Evolutionary conservation across 2,888 invertebrate species (phyloP).

Genomic region (Caenorhabditis doughertyi): DNA sequence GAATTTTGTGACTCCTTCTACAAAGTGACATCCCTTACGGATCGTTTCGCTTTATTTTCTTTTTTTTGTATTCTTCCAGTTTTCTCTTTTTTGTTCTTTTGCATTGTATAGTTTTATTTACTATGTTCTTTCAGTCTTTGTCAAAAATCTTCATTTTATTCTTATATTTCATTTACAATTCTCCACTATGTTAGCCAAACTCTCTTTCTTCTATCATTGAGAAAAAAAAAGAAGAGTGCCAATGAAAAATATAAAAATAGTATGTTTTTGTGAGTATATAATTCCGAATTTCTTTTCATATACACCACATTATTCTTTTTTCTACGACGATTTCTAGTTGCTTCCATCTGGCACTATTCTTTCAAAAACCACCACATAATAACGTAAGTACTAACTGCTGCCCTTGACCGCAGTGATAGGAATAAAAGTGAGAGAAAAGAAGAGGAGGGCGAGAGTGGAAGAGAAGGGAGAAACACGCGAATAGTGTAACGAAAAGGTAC

Average conservation of each 20-base stretch:
- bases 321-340: constrained; percentile 29
- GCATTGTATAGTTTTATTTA: constrained; percentile 43
- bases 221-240: constrained; percentile 19
- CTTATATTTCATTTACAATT: constrained; percentile 45
- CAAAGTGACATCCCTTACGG: constrained; percentile 22
- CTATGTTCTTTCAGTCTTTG: constrained; percentile 45
- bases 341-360: constrained; percentile 38
- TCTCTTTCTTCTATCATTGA: constrained; percentile 34
- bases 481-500: constrained; percentile 16
- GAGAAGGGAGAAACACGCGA: background rate
- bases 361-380: constrained; percentile 31
- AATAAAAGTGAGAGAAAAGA: background rate
- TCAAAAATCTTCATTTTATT: constrained; percentile 23
- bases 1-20: constrained; percentile 8
- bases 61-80: constrained; percentile 3
- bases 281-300: constrained; percentile 38
- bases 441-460: background rate
- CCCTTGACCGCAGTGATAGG: constrained; percentile 10
- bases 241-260: constrained; percentile 38
- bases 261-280: constrained; percentile 58
- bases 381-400: constrained; percentile 42
- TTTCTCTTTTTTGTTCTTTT: constrained; percentile 18
- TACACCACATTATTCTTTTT: constrained; percentile 44
- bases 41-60: constrained; percentile 31
- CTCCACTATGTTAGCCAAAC: constrained; percentile 19